These are phyloP conservation scores for Arctia plantaginis DNA, from an alignment of 2,888 invertebrate genomes.

Conservation along the genomic window DNA sequence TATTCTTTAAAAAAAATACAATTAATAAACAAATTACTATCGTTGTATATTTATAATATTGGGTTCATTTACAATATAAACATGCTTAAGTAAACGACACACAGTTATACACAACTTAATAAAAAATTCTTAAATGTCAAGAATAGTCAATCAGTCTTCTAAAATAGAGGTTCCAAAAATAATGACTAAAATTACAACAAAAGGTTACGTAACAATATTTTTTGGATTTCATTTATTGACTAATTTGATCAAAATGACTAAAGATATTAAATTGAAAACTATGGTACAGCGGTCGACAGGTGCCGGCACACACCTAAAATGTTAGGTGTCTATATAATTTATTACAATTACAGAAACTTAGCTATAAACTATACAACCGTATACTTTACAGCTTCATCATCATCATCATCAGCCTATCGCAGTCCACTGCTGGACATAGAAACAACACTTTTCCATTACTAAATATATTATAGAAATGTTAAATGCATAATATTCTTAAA, in stretches of 20 bases:
- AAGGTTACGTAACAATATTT: conserved; percentile 2
- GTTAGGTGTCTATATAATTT: not conserved
- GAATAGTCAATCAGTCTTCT: not conserved
- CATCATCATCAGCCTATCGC: no score
- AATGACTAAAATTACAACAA: conserved; percentile 6
- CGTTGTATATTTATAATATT: not conserved
- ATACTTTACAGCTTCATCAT: no score
- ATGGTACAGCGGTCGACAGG: not conserved
- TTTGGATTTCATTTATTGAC: not conserved
- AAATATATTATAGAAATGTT: conserved; percentile 1
- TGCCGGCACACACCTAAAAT: not conserved
- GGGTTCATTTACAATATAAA: not conserved
- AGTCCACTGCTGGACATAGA: no score
- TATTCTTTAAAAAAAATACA: not conserved
- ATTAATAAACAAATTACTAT: not conserved
- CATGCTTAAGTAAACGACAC: not conserved
- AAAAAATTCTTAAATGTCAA: not conserved
- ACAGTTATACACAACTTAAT: not conserved
- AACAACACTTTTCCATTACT: not conserved
- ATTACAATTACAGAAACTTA: no score
- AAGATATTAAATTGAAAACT: not conserved
- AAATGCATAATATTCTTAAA: not conserved
- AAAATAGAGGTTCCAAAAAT: not conserved
- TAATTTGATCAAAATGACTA: conserved; percentile 9
- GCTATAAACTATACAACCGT: no score